These are phyloP conservation scores for Brachionus sp. DNA, from an alignment of 1,140 invertebrate genomes.

Conservation along the genomic window DNA sequence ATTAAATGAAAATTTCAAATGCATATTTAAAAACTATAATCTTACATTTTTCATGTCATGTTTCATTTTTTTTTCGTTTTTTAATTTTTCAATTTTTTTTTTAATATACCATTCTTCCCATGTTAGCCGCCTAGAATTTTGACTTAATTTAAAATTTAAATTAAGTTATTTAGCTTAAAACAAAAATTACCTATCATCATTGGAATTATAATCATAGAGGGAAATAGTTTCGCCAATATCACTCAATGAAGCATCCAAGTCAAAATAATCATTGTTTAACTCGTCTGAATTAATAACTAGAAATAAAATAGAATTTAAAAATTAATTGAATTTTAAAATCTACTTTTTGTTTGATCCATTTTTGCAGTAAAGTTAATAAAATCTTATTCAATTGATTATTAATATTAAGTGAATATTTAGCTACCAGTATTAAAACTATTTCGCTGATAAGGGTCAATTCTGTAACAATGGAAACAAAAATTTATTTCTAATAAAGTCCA, in stretches of 20 bases:
- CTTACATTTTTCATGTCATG: slow-evolving; percentile 9
- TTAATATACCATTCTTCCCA: slow-evolving; percentile 46
- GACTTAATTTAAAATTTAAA: not conserved
- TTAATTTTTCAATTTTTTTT: slow-evolving; percentile 24
- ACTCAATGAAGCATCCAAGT: not conserved
- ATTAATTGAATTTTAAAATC: not conserved
- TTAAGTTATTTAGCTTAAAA: not conserved
- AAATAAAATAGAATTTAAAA: not conserved
- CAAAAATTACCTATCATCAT: slow-evolving; percentile 24
- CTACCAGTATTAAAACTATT: not conserved
- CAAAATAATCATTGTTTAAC: not conserved
- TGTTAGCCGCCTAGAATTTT: not conserved
- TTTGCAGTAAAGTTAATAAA: not conserved
- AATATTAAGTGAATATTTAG: not conserved
- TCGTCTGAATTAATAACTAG: not conserved
- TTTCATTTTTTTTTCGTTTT: slow-evolving; percentile 26
- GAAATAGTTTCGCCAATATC: slow-evolving; percentile 35
- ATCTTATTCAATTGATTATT: not conserved
- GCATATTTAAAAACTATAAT: too few relatives aligned
- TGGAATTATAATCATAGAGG: not conserved
- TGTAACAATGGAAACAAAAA: not conserved
- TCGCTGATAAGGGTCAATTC: not conserved
- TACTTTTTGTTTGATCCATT: not conserved
- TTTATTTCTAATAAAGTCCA: not conserved
- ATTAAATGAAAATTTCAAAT: too few relatives aligned